phyloP scores from a whole-genome alignment of 2,888 invertebrate species.

The Synanthedon formicaeformis region DNA sequence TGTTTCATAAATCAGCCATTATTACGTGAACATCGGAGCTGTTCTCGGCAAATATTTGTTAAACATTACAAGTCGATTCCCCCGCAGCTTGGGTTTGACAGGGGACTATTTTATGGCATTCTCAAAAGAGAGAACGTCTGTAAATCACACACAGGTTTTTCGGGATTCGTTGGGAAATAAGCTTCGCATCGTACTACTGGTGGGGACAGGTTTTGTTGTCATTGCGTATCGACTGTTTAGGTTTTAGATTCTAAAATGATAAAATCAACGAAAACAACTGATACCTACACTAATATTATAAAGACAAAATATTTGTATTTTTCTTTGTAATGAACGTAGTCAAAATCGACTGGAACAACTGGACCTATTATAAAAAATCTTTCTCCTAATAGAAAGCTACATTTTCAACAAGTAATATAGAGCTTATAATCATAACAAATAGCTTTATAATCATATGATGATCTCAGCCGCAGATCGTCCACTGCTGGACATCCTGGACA shows the following conservation, averaged over 20 bases:
- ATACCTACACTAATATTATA: too few species aligned
- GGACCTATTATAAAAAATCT: too few species aligned
- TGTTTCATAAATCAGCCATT: conserved; percentile 17
- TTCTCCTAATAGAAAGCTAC: too few species aligned
- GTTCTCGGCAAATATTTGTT: conserved; percentile 41
- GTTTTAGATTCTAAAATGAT: neutral
- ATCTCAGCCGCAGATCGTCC: too few species aligned
- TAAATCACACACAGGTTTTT: conserved; percentile 57
- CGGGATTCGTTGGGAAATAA: conserved; percentile 8
- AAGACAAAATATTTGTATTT: too few species aligned
- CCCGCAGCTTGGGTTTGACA: conserved; percentile 42
- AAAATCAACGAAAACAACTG: too few species aligned
- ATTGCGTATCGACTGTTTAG: neutral
- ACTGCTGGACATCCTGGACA: too few species aligned
- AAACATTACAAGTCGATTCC: conserved; percentile 46
- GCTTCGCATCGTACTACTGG: neutral
- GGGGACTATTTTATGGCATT: conserved; percentile 56
- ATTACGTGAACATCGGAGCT: conserved; percentile 7
- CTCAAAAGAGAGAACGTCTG: conserved; percentile 37
- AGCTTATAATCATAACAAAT: too few species aligned
- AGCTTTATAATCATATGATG: too few species aligned
- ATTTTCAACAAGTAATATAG: too few species aligned
- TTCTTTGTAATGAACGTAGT: too few species aligned
- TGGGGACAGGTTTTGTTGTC: neutral
- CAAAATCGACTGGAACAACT: too few species aligned